These are phyloP conservation scores for Hylaeus volcanicus DNA, from an alignment of 1,140 invertebrate species.

Conservation along the genomic window DNA sequence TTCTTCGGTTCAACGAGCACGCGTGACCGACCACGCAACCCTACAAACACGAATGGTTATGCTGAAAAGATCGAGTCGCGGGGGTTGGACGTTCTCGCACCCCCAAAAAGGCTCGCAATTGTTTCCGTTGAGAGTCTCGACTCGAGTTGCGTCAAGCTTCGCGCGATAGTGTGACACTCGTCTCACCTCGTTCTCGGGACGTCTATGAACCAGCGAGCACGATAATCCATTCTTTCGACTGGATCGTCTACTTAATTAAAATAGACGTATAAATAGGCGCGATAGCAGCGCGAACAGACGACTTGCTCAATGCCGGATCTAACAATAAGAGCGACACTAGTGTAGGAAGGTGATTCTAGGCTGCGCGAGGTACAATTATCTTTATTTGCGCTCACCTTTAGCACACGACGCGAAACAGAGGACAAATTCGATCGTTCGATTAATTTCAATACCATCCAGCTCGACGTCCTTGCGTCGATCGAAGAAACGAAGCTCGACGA, in stretches of 20 bases:
- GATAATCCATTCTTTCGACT: conserved; percentile 14
- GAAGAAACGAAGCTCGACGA: too few relatives aligned
- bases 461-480: too few relatives aligned
- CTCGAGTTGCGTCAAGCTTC: too few relatives aligned
- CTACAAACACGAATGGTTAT: too few relatives aligned
- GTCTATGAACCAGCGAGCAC: too few relatives aligned
- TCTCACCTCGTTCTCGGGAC: too few relatives aligned
- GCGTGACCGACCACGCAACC: too few relatives aligned
- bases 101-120: neutral
- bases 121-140: too few relatives aligned
- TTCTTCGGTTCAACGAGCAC: neutral
- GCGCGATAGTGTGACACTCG: too few relatives aligned
- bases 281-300: conserved; percentile 55
- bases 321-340: conserved; percentile 51
- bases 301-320: conserved; percentile 64
- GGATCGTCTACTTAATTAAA: conserved; percentile 59
- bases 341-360: conserved; percentile 57
- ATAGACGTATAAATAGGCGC: conserved; percentile 47
- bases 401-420: conserved; percentile 34
- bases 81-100: neutral
- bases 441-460: conserved; percentile 38
- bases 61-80: neutral
- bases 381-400: conserved; percentile 49
- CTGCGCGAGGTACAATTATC: conserved; percentile 50
- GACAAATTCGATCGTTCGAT: conserved; percentile 35